phyloP scores from a whole-genome alignment of 2,797 vertebrate genomes.

The Propithecus perrieri region DNA sequence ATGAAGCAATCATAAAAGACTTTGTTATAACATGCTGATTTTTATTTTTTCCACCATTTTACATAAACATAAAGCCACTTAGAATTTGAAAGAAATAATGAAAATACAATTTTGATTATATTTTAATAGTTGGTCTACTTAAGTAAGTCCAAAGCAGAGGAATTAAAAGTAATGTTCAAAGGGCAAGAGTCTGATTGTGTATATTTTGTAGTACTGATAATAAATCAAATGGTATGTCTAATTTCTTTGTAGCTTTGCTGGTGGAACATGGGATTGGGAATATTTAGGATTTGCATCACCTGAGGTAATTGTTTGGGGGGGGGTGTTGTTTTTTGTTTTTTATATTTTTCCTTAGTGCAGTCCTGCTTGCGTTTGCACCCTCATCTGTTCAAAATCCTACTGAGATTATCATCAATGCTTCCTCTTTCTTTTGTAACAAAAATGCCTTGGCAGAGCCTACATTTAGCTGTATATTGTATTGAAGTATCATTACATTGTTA shows the following conservation, averaged over 20 bases:
- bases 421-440: slow-evolving; percentile 24
- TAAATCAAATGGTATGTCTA: slow-evolving; percentile 78
- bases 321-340: not conserved
- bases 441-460: not conserved
- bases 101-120: slow-evolving; percentile 41
- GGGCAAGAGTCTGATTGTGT: slow-evolving; percentile 51
- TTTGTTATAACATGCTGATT: slow-evolving; percentile 19
- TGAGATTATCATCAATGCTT: not conserved
- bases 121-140: slow-evolving; percentile 34
- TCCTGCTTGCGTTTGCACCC: slow-evolving; percentile 50
- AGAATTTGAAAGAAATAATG: slow-evolving; percentile 51
- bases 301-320: slow-evolving; percentile 90
- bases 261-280: slow-evolving; percentile 99
- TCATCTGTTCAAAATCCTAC: slow-evolving; percentile 25
- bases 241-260: slow-evolving; percentile 94
- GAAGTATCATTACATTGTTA: slow-evolving; percentile 24
- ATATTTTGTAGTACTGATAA: slow-evolving; percentile 67
- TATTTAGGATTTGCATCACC: slow-evolving; percentile 99
- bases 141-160: slow-evolving; percentile 50
- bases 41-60: slow-evolving; percentile 60
- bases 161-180: slow-evolving; percentile 52
- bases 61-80: slow-evolving; percentile 25
- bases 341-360: slow-evolving; percentile 38
- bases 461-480: not conserved
- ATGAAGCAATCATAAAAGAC: slow-evolving; percentile 42